Percentiles rank a stretch among this genome's conserved stretches.
phyloP scores from a whole-genome alignment of 53 echinoderm and acorn worm genomes.

The Stichopus horrens region DNA sequence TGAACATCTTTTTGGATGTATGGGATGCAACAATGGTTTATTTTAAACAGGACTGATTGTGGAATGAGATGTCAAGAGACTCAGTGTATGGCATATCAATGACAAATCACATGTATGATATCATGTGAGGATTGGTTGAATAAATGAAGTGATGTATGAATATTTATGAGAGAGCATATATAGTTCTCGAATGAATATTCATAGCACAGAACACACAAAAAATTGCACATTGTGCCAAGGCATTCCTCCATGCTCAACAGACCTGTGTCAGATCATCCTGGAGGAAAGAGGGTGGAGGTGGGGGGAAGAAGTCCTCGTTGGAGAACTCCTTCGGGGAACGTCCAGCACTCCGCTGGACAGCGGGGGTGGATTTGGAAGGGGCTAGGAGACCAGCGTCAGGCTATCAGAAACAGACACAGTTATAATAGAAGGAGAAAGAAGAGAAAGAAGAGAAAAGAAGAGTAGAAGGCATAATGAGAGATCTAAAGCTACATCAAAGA shows the following conservation, averaged over 20 bases:
- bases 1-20: too few species aligned
- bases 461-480: not conserved
- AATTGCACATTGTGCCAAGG: conserved; percentile 1
- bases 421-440: not conserved
- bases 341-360: not conserved
- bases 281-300: conserved; percentile 34
- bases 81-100: too few species aligned
- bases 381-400: not conserved
- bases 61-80: too few species aligned
- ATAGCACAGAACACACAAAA: not conserved
- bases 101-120: too few species aligned
- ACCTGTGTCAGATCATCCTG: conserved; percentile 32
- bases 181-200: not conserved
- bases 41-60: too few species aligned
- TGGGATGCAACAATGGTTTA: too few species aligned
- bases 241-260: conserved; percentile 17
- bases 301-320: conserved; percentile 23
- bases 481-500: too few species aligned
- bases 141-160: not conserved
- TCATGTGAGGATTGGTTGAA: not conserved
- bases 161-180: not conserved
- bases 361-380: conserved; percentile 13
- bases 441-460: not conserved
- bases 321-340: not conserved
- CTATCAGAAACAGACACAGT: not conserved